A percentile compares a stretch with the other conserved stretches of the same genome.
phyloP scores from a whole-genome alignment of 2,797 vertebrate species.

The Chromobotia macracanthus region DNA sequence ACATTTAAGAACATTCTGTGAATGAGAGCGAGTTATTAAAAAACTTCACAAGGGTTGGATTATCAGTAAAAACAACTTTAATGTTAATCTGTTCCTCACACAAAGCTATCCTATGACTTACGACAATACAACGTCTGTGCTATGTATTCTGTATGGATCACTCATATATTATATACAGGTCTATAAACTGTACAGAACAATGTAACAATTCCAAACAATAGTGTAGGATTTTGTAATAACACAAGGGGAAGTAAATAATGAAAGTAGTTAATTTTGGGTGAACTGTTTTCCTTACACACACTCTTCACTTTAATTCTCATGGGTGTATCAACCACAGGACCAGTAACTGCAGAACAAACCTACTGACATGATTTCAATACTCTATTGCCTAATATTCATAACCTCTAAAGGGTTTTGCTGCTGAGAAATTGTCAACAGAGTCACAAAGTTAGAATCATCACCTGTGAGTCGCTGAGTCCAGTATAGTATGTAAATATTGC shows the following conservation, averaged over 20 bases:
- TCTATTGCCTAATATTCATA: slow-evolving; percentile 7
- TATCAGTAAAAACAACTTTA: too few relatives aligned
- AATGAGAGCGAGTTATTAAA: too few relatives aligned
- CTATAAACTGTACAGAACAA: too few relatives aligned
- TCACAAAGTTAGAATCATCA: not conserved
- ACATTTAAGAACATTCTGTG: too few relatives aligned
- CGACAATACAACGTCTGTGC: too few relatives aligned
- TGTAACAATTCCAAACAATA: too few relatives aligned
- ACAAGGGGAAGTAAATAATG: not conserved
- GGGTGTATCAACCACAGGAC: not conserved
- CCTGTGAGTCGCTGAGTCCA: not conserved
- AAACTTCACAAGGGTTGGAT: too few relatives aligned
- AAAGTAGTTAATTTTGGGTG: not conserved
- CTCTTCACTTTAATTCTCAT: not conserved
- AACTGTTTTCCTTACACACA: not conserved
- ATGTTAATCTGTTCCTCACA: too few relatives aligned
- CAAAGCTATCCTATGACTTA: too few relatives aligned
- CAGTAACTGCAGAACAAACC: not conserved
- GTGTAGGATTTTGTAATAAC: not conserved
- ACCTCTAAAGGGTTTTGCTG: slow-evolving; percentile 10
- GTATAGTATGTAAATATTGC: slow-evolving; percentile 28
- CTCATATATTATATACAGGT: too few relatives aligned
- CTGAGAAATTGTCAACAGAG: slow-evolving; percentile 7
- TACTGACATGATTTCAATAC: slow-evolving; percentile 15
- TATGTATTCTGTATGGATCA: too few relatives aligned